Evolutionary conservation across 2,797 vertebrate genomes (phyloP), one percentile per base, ranked within the genome.

Genomic region (Dryobates pubescens): DNA sequence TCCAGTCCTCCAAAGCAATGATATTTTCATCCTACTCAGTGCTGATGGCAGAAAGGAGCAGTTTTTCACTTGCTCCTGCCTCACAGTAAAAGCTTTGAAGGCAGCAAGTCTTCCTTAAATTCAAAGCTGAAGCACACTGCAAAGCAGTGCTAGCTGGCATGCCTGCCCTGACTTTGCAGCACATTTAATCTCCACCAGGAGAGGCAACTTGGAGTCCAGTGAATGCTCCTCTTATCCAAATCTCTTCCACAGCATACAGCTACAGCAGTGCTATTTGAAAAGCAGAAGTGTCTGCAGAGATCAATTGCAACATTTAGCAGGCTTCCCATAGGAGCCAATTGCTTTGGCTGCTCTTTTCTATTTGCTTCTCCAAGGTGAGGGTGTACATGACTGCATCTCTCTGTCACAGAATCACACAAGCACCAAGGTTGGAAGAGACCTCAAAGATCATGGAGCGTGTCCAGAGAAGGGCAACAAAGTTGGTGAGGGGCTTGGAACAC

Each of bases 141-240:
- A 80, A 82, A 94, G 41, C 29, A 72, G 47, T 70, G 57, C 18
- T 64, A 36, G 67, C 8, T 94, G 94, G 75, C 85, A 77, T 9
- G 63, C 9, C 59, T 73, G 13, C 7, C 82, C 47, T 73, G 57
- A 64, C 76, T 89, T 71, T 89, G 54, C 43, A 94, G 76, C 72
- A 88, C 86, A 82, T 51, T 90, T 92, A 88, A 89, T 95, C 82
- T 93, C 45, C 81, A 92, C 63, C 68, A 93, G 92, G 32, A 82
- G 57, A 91, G 73, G 93, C 85, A 89, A 76, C 36, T 5, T 89
- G 83, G 29, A 93, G 27, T 72, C 38, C 58, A 41, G 49, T 30
- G 63, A 78, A 72, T 36, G 63, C 11, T 92, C 65, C 57, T 47
- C 38, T 65, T 65, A 51, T 84, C 79, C 91, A 94, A 79, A 86